Evolutionary conservation across 2,888 invertebrate species (phyloP).

Genomic region (Eristalis tenax): DNA sequence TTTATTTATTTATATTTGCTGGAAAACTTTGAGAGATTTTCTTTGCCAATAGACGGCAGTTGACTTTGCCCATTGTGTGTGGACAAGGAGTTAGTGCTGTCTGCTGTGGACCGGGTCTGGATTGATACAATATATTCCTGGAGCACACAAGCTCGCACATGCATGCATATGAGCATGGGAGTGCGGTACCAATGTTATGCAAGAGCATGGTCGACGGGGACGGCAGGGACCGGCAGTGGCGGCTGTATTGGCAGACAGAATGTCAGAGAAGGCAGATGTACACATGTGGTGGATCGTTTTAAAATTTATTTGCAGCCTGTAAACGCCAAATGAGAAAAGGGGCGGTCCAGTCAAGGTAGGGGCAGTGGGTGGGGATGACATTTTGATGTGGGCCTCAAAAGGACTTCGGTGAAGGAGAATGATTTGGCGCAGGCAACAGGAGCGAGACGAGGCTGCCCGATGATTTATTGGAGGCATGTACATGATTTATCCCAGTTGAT

Average conservation of each 20-base stretch:
- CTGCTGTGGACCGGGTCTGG: slow-evolving; percentile 1
- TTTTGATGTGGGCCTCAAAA: slow-evolving; percentile 29
- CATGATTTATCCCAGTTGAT: slow-evolving; percentile 57
- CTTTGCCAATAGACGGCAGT: slow-evolving; percentile 46
- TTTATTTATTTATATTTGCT: slow-evolving; percentile 15
- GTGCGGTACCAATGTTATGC: neutral
- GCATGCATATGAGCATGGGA: neutral
- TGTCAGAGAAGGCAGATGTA: slow-evolving; percentile 47
- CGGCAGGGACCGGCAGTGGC: no score
- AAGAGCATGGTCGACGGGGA: neutral
- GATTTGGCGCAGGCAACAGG: neutral
- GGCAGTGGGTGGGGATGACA: neutral
- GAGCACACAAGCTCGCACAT: neutral
- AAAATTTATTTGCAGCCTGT: slow-evolving; percentile 60
- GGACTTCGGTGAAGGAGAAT: slow-evolving; percentile 19
- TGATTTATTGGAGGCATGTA: slow-evolving; percentile 62
- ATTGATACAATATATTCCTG: slow-evolving; percentile 5
- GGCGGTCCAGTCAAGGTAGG: neutral
- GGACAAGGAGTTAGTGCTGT: slow-evolving; percentile 18
- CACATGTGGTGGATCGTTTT: slow-evolving; percentile 58
- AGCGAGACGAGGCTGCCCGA: slow-evolving; percentile 8
- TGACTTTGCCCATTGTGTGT: slow-evolving; percentile 33
- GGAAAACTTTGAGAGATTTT: slow-evolving; percentile 31
- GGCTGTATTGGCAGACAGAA: slow-evolving; percentile 41
- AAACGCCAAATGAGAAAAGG: slow-evolving; percentile 20